These are phyloP conservation scores for Eupithecia subumbrata DNA, from an alignment of 2,888 invertebrate genomes.

Conservation along the genomic window DNA sequence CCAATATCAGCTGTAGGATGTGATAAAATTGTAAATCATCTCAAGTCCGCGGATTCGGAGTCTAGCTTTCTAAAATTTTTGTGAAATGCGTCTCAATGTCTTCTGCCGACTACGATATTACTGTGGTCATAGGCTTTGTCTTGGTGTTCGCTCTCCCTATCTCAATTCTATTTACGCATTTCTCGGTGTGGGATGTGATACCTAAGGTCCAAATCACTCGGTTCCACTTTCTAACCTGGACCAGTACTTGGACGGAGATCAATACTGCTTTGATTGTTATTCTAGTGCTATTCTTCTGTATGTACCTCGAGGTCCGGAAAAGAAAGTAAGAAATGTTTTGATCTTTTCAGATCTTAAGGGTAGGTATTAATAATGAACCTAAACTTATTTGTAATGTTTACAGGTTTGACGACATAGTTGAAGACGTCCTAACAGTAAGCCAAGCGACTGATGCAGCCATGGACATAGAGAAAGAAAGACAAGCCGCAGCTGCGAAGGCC, in stretches of 20 bases:
- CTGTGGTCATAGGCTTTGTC: conserved; percentile 50
- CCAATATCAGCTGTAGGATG: background rate
- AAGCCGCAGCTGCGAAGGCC: conserved; percentile 61
- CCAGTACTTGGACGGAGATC: conserved; percentile 67
- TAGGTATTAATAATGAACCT: background rate
- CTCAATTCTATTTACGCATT: conserved; percentile 68
- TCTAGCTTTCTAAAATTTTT: conserved; percentile 17
- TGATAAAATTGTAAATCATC: background rate
- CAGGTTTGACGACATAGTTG: conserved; percentile 75
- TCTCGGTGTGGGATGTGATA: conserved; percentile 69
- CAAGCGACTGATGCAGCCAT: conserved; percentile 65
- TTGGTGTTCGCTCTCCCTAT: conserved; percentile 70
- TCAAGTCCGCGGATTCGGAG: background rate
- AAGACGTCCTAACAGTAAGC: conserved; percentile 64
- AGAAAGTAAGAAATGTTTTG: conserved; percentile 61
- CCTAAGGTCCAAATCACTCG: conserved; percentile 69
- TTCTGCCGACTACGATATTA: conserved; percentile 52
- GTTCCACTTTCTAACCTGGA: conserved; percentile 60
- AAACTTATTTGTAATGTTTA: background rate
- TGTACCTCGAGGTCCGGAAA: conserved; percentile 72
- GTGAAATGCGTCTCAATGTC: conserved; percentile 50
- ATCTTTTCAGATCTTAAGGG: background rate
- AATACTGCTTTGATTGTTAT: conserved; percentile 58
- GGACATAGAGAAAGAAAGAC: conserved; percentile 64
- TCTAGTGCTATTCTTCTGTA: conserved; percentile 63